phyloP scores from a whole-genome alignment of 2,113 vertebrate genomes.

The Psilopogon haemacephalus region DNA sequence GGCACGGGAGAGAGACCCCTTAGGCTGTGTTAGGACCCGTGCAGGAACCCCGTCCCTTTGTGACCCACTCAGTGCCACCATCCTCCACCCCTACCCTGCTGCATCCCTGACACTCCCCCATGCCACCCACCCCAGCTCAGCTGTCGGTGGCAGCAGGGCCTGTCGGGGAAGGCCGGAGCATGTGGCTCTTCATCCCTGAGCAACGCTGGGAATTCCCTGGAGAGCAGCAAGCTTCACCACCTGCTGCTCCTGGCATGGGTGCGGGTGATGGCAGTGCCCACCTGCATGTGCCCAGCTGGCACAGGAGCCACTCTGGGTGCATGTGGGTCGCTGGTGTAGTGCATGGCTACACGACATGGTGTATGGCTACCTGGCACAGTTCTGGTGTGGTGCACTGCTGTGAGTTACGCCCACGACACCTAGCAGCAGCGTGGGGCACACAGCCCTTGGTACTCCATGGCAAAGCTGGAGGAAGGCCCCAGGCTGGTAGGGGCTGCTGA shows the following conservation, averaged over 20 bases:
- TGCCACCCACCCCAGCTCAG: background rate
- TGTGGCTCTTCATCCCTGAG: rapidly evolving
- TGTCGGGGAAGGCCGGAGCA: background rate
- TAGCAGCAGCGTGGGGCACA: rapidly evolving
- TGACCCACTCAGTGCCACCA: background rate
- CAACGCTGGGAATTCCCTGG: background rate
- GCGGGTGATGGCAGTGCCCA: background rate
- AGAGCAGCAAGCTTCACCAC: background rate
- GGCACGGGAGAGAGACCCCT: background rate
- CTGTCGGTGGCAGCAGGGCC: background rate
- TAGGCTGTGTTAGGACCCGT: background rate
- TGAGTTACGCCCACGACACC: background rate
- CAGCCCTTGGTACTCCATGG: background rate
- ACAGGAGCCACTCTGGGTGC: rapidly evolving
- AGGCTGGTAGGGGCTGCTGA: background rate
- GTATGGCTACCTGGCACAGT: background rate
- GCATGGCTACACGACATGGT: rapidly evolving
- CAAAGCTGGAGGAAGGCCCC: background rate
- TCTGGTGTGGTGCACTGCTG: background rate
- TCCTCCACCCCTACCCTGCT: background rate
- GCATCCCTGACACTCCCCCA: background rate
- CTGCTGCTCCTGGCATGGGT: background rate
- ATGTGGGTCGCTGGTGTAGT: rapidly evolving
- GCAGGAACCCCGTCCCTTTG: background rate
- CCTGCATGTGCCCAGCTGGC: rapidly evolving